A percentile compares a stretch with the other conserved stretches of the same genome.
Conservation (phyloP, 2,797 vertebrate species). For the Phrynocephalus vlangalii region DNA sequence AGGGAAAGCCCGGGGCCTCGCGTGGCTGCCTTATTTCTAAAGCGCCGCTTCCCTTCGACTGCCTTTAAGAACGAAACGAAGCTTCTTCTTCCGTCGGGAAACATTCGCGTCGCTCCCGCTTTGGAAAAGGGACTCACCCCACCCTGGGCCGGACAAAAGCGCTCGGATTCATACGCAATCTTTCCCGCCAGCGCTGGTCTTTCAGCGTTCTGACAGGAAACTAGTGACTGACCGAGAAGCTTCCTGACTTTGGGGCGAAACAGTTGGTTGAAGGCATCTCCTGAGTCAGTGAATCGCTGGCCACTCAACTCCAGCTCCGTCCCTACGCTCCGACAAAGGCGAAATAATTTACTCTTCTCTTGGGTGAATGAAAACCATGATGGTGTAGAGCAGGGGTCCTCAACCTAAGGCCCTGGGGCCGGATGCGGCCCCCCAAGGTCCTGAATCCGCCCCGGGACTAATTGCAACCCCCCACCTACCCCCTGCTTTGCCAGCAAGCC, state of each 20-base stretch:
- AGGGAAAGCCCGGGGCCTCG: neutral
- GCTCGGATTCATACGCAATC: neutral
- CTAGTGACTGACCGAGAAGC: neutral
- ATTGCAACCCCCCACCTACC: too few relatives aligned
- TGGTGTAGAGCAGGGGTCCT: too few relatives aligned
- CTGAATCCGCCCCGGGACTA: too few relatives aligned
- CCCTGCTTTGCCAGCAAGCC: too few relatives aligned
- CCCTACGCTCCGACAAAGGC: neutral
- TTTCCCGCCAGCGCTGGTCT: neutral
- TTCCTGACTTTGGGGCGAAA: neutral
- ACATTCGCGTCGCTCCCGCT: neutral
- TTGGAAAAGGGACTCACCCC: neutral
- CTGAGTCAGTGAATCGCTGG: neutral
- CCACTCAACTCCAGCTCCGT: neutral
- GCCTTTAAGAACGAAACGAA: neutral
- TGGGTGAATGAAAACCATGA: neutral
- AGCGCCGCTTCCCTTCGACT: neutral
- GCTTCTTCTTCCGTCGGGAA: neutral
- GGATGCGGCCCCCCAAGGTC: too few relatives aligned
- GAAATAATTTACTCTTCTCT: neutral
- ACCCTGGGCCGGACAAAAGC: neutral
- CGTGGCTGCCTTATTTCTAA: neutral
- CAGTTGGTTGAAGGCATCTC: neutral
- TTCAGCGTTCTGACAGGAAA: neutral
- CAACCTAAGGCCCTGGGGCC: too few relatives aligned